phyloP scores from a whole-genome alignment of 1,140 invertebrate species.

The Hydropsyche tenuis region DNA sequence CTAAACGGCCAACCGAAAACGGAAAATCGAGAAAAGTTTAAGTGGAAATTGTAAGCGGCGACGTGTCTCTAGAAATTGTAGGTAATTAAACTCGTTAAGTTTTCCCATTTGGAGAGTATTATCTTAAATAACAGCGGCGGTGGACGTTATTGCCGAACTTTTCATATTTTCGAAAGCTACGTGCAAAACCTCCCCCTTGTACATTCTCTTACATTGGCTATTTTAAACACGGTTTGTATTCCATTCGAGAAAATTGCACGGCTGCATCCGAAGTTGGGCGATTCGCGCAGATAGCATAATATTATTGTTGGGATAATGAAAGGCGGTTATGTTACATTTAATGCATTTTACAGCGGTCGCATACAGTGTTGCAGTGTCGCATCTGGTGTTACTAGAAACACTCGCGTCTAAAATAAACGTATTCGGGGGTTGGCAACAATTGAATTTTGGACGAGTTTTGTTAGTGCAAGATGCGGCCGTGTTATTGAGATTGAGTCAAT shows the following conservation, averaged over 20 bases:
- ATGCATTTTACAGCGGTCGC: constrained; percentile 1
- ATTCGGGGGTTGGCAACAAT: constrained; percentile 1
- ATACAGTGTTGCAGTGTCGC: constrained; percentile 24
- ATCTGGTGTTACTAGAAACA: constrained; percentile 13
- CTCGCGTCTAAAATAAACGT: constrained; percentile 16
- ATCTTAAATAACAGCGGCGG: constrained; percentile 17
- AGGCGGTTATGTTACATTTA: not conserved
- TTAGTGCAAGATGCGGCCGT: not conserved
- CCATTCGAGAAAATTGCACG: too few species aligned
- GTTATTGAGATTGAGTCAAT: too few species aligned
- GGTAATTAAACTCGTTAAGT: constrained; percentile 22
- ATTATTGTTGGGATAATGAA: not conserved
- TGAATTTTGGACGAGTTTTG: not conserved
- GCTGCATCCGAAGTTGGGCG: too few species aligned
- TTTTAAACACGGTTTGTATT: too few species aligned
- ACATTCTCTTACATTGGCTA: too few species aligned
- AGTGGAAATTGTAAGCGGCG: not conserved
- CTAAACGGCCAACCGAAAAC: not conserved
- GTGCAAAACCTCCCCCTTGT: too few species aligned
- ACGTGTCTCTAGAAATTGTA: not conserved
- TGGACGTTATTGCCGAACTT: constrained; percentile 3
- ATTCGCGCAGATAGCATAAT: too few species aligned
- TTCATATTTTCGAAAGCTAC: not conserved
- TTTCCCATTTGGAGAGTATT: constrained; percentile 19
- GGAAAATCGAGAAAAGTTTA: not conserved